These are phyloP conservation scores for Diogma glabrata DNA, from an alignment of 2,888 invertebrate species.

Conservation along the genomic window DNA sequence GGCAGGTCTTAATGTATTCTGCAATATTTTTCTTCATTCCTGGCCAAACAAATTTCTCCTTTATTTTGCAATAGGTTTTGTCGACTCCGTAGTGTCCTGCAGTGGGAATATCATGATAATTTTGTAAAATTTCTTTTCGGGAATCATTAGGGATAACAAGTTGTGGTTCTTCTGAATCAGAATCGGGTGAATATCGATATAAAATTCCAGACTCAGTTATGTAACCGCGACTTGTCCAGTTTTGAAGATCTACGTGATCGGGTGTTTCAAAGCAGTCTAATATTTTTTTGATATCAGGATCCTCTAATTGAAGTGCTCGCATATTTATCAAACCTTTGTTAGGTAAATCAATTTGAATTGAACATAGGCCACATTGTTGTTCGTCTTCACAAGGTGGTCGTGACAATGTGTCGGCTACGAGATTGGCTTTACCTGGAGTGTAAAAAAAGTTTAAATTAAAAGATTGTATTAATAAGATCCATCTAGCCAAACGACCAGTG, in stretches of 20 bases:
- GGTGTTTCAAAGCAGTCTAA: constrained; percentile 17
- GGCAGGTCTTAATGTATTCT: constrained; percentile 22
- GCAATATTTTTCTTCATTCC: constrained; percentile 23
- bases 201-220: constrained; percentile 20
- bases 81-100: constrained; percentile 24
- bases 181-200: constrained; percentile 16
- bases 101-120: constrained; percentile 17
- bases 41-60: constrained; percentile 21
- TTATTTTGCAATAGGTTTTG: constrained; percentile 18
- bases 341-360: too few relatives aligned
- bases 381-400: too few relatives aligned
- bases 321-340: too few relatives aligned
- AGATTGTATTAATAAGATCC: too few relatives aligned
- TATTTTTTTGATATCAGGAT: constrained; percentile 19
- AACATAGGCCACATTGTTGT: too few relatives aligned
- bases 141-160: constrained; percentile 16
- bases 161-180: constrained; percentile 8
- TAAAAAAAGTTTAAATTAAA: too few relatives aligned
- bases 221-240: constrained; percentile 20
- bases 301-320: too few relatives aligned
- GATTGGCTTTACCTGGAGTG: too few relatives aligned
- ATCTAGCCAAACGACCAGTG: too few relatives aligned
- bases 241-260: constrained; percentile 7
- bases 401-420: too few relatives aligned
- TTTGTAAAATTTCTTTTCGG: constrained; percentile 15